phyloP scores from a whole-genome alignment of 2,888 invertebrate species.

The Gortyna flavago region DNA sequence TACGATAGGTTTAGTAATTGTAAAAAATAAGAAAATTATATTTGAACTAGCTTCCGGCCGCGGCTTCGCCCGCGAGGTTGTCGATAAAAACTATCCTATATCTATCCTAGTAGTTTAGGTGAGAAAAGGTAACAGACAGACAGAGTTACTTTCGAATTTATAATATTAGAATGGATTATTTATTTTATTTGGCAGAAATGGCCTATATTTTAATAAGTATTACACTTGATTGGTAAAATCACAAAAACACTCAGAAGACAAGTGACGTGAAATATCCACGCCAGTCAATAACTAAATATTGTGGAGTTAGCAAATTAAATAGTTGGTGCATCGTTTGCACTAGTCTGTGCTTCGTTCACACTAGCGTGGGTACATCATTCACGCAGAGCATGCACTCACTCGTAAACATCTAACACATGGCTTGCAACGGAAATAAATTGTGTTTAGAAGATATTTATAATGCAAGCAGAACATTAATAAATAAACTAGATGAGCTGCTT shows the following conservation, averaged over 20 bases:
- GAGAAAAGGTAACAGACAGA: too few relatives aligned
- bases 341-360: slow-evolving; percentile 3
- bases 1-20: neutral
- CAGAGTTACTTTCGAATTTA: too few relatives aligned
- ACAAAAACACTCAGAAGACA: neutral
- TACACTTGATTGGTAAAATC: neutral
- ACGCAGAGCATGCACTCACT: slow-evolving; percentile 4
- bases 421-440: slow-evolving; percentile 39
- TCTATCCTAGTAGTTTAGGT: too few relatives aligned
- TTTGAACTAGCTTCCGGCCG: too few relatives aligned
- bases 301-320: neutral
- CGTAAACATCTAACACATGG: slow-evolving; percentile 42
- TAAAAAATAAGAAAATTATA: neutral
- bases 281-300: neutral
- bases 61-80: too few relatives aligned
- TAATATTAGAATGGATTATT: too few relatives aligned
- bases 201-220: neutral
- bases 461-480: slow-evolving; percentile 5
- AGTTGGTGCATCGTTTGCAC: slow-evolving; percentile 1
- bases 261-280: neutral
- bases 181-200: too few relatives aligned
- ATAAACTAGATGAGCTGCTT: slow-evolving; percentile 7
- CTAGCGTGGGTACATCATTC: slow-evolving; percentile 4
- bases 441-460: slow-evolving; percentile 30
- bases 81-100: too few relatives aligned